Conservation (phyloP, 1,140 invertebrate genomes). For the honey bee (Apis mellifera) region Amel_HAv3.1 CM009932.2:13250001-13250500, state of each 20-base stretch:
- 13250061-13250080: conserved; percentile 65
- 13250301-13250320: conserved; percentile 76
- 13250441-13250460: conserved; percentile 55
- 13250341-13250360: conserved; percentile 91
- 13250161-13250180: conserved; percentile 85
- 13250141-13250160: conserved; percentile 86
- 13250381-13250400: conserved; percentile 96
- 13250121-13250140: conserved; percentile 86
- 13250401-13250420: conserved; percentile 81
- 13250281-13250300: conserved; percentile 73
- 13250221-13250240: conserved; percentile 51
- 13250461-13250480: conserved; percentile 66
- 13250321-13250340: conserved; percentile 80
- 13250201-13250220: conserved; percentile 9
- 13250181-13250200: conserved; percentile 80
- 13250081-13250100: conserved; percentile 76
- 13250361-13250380: conserved; percentile 98
- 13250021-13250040: conserved; percentile 64
- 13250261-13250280: no score
- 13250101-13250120: conserved; percentile 77
- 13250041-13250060: conserved; percentile 55
- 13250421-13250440: conserved; percentile 75
- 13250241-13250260: conserved; percentile 52
- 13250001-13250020: conserved; percentile 63
- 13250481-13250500: conserved; percentile 48